Base-by-base conservation (phyloP, 2,113 vertebrate genomes). In the Harpagus bidentatus region DNA sequence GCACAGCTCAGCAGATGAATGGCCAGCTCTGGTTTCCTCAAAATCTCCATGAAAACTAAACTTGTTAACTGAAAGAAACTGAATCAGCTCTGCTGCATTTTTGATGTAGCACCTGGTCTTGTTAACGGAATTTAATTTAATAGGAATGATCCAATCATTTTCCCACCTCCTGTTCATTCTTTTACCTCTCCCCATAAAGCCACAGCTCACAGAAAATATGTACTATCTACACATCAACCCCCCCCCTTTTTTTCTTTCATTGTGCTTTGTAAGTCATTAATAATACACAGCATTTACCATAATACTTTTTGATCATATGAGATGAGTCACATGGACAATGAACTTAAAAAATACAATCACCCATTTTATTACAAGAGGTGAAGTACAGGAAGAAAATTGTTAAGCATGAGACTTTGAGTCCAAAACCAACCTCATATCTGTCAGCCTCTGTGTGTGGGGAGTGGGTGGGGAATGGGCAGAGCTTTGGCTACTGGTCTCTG, bases 111-210 rank as follows among this genome's bases (percentile, higher is more conserved):
- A 96, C 62, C 52, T 97, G 92, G 62, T 78, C 83, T 66, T 95
- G 14, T 77, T 90, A 97, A 85, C 70, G 97, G 52, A 95, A 90
- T 92, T 95, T 42, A 92, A 91, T 96, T 93, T 61, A 95, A 74
- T 45, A 86, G 48, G 95, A 69, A 82, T 69, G 12, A 93, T 94
- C 40, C 23, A 67, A 85, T 91, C 23, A 59, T 96, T 97, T 91
- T 36, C 22, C 12, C 29, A 82, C 40, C 84, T 90, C 48, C 78
- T 95, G 67, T 92, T 92, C 70, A 61, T 13, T 84, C 28, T 92
- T 95, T 93, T 61, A 34, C 53, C 14, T 73, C n/a, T 91, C 59
- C 12, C 11, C 12, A 14, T 63, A 82, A 91, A 78, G 32, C 19
- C n/a, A 52, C 48, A 94, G 13, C 5, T 81, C 77, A 87, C 15